phyloP scores from a whole-genome alignment of 2,797 vertebrate genomes.

The Schizopygopsis pylzovi region DNA sequence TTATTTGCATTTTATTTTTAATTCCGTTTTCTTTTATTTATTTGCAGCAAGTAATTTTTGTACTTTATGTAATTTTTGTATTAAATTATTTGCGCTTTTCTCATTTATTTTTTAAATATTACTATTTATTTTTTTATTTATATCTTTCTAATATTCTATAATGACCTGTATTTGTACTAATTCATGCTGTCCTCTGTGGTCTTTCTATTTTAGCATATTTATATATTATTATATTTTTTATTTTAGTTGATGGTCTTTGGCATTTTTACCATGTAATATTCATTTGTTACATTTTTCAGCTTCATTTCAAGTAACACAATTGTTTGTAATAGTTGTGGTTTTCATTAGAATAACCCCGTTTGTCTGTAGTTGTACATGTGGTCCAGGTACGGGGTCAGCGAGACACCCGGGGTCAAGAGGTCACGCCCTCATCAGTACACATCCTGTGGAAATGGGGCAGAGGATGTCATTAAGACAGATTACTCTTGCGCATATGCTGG shows the following conservation, averaged over 20 bases:
- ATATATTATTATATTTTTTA: neutral
- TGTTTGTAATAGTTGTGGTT: neutral
- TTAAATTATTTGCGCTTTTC: no score
- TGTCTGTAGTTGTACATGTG: slow-evolving; percentile 55
- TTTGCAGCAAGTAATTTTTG: neutral
- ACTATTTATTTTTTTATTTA: neutral
- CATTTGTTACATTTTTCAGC: fast-evolving
- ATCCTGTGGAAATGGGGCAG: slow-evolving; percentile 52
- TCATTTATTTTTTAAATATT: no score
- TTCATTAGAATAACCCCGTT: neutral
- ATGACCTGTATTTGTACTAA: neutral
- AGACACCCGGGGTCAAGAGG: slow-evolving; percentile 30
- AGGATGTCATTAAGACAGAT: slow-evolving; percentile 37
- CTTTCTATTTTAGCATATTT: neutral
- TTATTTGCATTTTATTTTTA: neutral
- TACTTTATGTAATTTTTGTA: neutral
- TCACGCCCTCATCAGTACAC: slow-evolving; percentile 48
- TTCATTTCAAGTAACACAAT: neutral
- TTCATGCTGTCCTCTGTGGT: neutral
- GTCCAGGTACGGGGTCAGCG: slow-evolving; percentile 37
- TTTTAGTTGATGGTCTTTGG: neutral
- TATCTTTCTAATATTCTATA: neutral
- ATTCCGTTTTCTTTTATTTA: neutral
- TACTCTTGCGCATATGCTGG: slow-evolving; percentile 6
- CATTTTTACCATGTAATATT: neutral